phyloP scores from a whole-genome alignment of 1,140 invertebrate genomes.

The Coelopa frigida region DNA sequence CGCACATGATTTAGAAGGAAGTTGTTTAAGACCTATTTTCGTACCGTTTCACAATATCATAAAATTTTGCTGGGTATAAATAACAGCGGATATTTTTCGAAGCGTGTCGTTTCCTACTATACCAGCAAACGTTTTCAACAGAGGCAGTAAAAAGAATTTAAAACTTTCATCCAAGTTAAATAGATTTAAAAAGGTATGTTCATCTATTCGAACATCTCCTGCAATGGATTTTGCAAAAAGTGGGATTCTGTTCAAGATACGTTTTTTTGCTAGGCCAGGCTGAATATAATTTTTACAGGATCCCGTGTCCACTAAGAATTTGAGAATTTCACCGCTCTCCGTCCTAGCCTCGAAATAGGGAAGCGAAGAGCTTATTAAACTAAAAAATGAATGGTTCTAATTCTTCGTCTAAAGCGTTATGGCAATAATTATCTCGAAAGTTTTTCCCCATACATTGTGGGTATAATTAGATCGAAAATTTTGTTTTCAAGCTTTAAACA shows the following conservation, averaged over 20 bases:
- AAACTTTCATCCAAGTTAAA: conserved; percentile 8
- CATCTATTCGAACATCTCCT: conserved; percentile 11
- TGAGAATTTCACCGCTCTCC: conserved; percentile 13
- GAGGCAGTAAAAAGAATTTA: conserved; percentile 14
- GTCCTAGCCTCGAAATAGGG: conserved; percentile 18
- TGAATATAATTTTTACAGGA: conserved; percentile 21
- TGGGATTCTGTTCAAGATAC: conserved; percentile 8
- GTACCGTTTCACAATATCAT: background rate
- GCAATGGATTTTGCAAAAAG: conserved; percentile 13
- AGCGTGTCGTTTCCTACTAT: conserved; percentile 16
- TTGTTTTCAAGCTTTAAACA: conserved; percentile 17
- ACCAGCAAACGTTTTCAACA: conserved; percentile 9
- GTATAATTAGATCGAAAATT: no score
- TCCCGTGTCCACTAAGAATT: conserved; percentile 15
- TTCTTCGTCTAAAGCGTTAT: no score
- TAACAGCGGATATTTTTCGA: conserved; percentile 9
- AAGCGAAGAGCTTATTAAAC: conserved; percentile 17
- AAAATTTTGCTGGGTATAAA: conserved; percentile 10
- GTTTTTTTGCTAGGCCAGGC: conserved; percentile 9
- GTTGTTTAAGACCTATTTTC: conserved; percentile 7
- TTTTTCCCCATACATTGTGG: no score
- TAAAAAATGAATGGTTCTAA: conserved; percentile 19
- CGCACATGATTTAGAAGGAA: conserved; percentile 10
- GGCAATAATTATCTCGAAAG: no score
- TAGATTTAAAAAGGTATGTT: conserved; percentile 11